Percentiles rank a stretch among this genome's conserved stretches.
Evolutionary conservation across 92 coral and sea anemone species (phyloP).

Genomic region (Phymanthus crucifer): DNA sequence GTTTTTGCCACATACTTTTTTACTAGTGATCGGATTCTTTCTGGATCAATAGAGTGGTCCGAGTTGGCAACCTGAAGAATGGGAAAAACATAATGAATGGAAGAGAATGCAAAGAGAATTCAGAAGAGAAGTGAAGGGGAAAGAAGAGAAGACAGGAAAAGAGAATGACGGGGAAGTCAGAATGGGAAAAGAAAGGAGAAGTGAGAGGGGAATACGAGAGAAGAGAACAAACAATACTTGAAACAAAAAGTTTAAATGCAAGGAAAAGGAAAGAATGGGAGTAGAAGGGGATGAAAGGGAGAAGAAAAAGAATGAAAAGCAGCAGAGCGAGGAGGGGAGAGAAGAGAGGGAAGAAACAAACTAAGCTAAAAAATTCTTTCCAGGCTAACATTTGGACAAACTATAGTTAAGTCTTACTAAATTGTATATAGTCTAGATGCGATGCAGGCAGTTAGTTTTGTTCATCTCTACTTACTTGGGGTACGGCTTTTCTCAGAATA

Average conservation of each 20-base stretch:
- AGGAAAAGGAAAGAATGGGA: background rate
- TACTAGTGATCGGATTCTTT: conserved; percentile 81
- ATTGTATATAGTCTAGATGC: no score
- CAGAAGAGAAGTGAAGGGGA: background rate
- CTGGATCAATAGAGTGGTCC: conserved; percentile 92
- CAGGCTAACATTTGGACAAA: no score
- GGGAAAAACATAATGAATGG: background rate
- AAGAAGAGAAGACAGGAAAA: background rate
- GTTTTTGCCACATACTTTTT: conserved; percentile 90
- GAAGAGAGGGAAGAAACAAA: background rate
- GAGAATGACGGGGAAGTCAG: background rate
- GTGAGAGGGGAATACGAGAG: background rate
- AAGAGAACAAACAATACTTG: no score
- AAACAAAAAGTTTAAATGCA: no score
- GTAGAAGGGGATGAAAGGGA: background rate
- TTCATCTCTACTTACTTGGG: conserved; percentile 66
- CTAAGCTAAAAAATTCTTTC: no score
- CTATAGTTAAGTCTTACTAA: no score
- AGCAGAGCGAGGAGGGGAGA: background rate
- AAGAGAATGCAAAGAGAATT: background rate
- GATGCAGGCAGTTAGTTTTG: background rate
- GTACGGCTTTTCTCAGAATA: conserved; percentile 88
- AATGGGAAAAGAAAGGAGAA: background rate
- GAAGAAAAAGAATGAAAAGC: background rate
- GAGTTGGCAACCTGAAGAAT: conserved; percentile 83